A percentile compares a stretch with the other conserved stretches of the same genome.
phyloP scores from a whole-genome alignment of 2,888 invertebrate genomes.

The Hirtodrosophila histrioides region DNA sequence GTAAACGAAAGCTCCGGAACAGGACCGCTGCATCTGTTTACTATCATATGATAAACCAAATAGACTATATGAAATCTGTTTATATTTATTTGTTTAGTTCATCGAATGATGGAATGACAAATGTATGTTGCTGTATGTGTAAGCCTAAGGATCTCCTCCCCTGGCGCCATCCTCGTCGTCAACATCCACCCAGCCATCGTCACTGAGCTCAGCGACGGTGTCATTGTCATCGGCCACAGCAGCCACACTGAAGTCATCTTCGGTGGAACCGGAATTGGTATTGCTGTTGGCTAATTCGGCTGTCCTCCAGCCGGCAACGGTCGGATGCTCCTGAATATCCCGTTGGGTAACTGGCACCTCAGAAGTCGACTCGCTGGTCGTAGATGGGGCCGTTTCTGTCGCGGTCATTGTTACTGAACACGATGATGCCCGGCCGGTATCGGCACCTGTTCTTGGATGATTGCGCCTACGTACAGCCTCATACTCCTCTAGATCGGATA shows the following conservation, averaged over 20 bases:
- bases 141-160: slow-evolving; percentile 37
- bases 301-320: slow-evolving; percentile 38
- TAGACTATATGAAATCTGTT: slow-evolving; percentile 1
- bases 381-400: slow-evolving; percentile 37
- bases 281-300: slow-evolving; percentile 38
- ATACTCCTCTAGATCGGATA: slow-evolving; percentile 61
- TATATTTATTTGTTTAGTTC: slow-evolving; percentile 6
- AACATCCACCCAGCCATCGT: slow-evolving; percentile 68
- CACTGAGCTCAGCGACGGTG: slow-evolving; percentile 63
- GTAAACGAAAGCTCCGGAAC: no score
- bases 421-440: slow-evolving; percentile 24
- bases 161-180: slow-evolving; percentile 58
- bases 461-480: slow-evolving; percentile 46
- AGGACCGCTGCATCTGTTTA: no score
- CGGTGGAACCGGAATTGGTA: slow-evolving; percentile 63
- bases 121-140: background rate
- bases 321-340: slow-evolving; percentile 20
- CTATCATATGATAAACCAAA: no score
- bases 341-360: slow-evolving; percentile 53
- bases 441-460: slow-evolving; percentile 26
- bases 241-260: slow-evolving; percentile 61
- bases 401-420: slow-evolving; percentile 38
- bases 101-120: background rate
- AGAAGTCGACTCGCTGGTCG: slow-evolving; percentile 39
- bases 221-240: slow-evolving; percentile 67